Percentiles rank a stretch among this genome's conserved stretches.
Conservation (phyloP, 2,797 vertebrate genomes). For the Synanceia verrucosa region DNA sequence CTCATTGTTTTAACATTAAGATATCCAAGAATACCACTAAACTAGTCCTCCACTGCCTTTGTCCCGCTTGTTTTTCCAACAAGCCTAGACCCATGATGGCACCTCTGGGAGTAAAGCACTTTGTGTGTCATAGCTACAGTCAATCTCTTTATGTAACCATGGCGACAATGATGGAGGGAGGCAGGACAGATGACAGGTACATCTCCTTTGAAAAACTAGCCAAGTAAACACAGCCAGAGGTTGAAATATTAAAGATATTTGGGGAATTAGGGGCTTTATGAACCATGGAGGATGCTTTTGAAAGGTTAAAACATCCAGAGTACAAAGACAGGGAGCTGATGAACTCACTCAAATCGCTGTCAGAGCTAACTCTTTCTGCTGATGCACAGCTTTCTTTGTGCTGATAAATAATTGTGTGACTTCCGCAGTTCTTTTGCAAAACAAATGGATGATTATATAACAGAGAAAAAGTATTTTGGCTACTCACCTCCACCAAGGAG, state of each 20-base stretch:
- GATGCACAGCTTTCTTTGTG: neutral
- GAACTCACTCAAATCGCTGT: conserved; percentile 12
- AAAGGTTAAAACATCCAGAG: neutral
- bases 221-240: conserved; percentile 13
- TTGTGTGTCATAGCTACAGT: conserved; percentile 53
- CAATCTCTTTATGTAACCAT: conserved; percentile 64
- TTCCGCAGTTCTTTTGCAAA: conserved; percentile 7
- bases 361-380: neutral
- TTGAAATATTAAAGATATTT: conserved; percentile 54
- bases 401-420: conserved; percentile 10
- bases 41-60: conserved; percentile 12
- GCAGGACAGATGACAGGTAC: conserved; percentile 44
- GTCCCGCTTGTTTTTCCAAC: conserved; percentile 37
- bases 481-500: no score
- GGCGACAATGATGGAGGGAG: conserved; percentile 58
- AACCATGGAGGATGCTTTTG: conserved; percentile 35
- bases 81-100: conserved; percentile 27
- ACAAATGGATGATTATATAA: neutral
- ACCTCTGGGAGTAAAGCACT: conserved; percentile 39
- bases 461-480: neutral
- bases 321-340: neutral
- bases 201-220: conserved; percentile 34
- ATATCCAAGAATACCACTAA: neutral
- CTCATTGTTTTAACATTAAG: neutral
- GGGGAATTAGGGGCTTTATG: conserved; percentile 38